These are phyloP conservation scores for Episyrphus balteatus DNA, from an alignment of 1,140 invertebrate genomes.

Conservation along the genomic window DNA sequence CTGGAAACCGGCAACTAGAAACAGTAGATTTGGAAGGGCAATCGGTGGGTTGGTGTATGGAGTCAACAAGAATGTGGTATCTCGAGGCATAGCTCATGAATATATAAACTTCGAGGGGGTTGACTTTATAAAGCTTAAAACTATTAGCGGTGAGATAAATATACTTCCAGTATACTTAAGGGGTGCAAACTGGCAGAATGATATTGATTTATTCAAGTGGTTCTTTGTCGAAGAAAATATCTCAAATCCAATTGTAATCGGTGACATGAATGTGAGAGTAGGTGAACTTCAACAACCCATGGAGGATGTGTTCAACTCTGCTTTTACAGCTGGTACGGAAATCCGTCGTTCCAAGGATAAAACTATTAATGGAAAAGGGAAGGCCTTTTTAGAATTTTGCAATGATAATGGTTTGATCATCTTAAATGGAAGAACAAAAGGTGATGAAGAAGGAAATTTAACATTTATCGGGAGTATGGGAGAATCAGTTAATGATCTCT, in stretches of 20 bases:
- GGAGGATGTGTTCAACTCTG: background rate
- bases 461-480: background rate
- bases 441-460: background rate
- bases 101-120: no score
- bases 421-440: background rate
- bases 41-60: no score
- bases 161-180: no score
- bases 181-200: no score
- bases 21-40: no score
- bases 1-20: no score
- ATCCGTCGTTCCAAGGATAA: background rate
- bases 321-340: background rate
- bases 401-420: background rate
- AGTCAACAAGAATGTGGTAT: no score
- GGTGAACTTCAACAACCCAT: background rate
- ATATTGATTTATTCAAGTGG: no score
- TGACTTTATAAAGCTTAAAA: no score
- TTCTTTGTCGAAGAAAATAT: background rate
- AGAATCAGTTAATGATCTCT: background rate
- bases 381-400: background rate
- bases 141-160: no score
- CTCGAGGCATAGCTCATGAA: no score
- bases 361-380: background rate
- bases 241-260: background rate
- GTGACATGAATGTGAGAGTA: background rate